Evolutionary conservation across 2,888 invertebrate species (phyloP).

Genomic region (Strigamia maritima): DNA sequence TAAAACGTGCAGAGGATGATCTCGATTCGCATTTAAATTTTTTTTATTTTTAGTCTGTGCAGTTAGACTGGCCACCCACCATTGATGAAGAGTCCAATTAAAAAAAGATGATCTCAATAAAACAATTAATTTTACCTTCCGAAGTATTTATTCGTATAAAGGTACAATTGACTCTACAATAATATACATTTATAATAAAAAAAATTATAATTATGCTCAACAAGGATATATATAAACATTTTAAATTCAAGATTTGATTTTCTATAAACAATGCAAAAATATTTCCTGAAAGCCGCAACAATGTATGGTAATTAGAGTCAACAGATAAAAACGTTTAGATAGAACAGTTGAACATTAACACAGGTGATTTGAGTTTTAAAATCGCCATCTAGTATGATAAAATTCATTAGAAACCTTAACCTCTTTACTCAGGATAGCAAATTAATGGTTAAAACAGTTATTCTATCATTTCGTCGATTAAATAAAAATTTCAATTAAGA

Average conservation of each 20-base stretch:
- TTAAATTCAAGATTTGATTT: neutral
- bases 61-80: constrained; percentile 68
- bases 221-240: neutral
- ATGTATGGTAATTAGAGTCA: neutral
- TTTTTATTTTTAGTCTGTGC: constrained; percentile 56
- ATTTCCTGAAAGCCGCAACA: no score
- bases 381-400: neutral
- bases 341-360: neutral
- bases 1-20: constrained; percentile 38
- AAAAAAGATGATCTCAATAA: neutral
- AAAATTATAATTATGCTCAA: neutral
- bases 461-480: no score
- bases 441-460: no score
- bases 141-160: neutral
- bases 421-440: neutral
- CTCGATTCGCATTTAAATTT: neutral
- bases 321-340: neutral
- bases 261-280: no score
- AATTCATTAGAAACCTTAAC: neutral
- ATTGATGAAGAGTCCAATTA: neutral
- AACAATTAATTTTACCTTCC: neutral
- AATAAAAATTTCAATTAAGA: neutral
- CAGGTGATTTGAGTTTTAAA: neutral
- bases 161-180: neutral
- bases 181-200: neutral